Evolutionary conservation across 2,888 invertebrate genomes (phyloP), one percentile per base, ranked within the genome.

Genomic region (Diarsia mendica): DNA sequence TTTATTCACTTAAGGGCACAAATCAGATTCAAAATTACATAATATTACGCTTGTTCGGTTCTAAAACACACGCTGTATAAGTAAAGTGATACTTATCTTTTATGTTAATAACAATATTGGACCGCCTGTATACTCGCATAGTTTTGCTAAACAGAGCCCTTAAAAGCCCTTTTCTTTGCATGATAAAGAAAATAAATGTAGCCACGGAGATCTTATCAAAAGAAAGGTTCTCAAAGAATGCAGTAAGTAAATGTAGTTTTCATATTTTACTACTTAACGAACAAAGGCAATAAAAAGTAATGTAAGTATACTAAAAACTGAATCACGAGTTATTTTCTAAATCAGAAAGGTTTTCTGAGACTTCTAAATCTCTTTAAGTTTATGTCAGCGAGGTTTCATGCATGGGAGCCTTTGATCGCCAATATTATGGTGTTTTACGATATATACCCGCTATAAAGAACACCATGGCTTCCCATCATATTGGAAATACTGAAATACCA

Each of bases 121-220:
- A 53, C 70, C 61, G 78, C 67, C 72, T 66, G 48, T 73, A 70
- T 51, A 77, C 44, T 68, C 72, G 78, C 72, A 65, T 82, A 85
- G 70, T 71, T 82, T 77, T 66, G 67, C 51, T 63, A 69, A 82
- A 83, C 49, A 72, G 67, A 82, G 46, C 72, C 65, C 58, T 53
- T 67, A 73, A 65, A 61, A 71, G 73, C 70, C 79, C 70, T 77
- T 83, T 70, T n/a, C 46, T 85, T 77, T 77, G 55, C 77, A 82
- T 70, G 70, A 85, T 77, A 83, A 85, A 82, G 85, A 82, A 83
- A 83, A 73, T 71, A 85, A 85, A 85, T 83, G 53, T 73, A 10
- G 48, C 15, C 15, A 44, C 8, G 13, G 15, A 76, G 72, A 76
- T 73, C 20, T 72, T 77, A 72, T 80, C 72, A 72, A 77, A 72